Evolutionary conservation across 2,888 invertebrate species (phyloP).

Genomic region (Stenoptilia bipunctidactyla): DNA sequence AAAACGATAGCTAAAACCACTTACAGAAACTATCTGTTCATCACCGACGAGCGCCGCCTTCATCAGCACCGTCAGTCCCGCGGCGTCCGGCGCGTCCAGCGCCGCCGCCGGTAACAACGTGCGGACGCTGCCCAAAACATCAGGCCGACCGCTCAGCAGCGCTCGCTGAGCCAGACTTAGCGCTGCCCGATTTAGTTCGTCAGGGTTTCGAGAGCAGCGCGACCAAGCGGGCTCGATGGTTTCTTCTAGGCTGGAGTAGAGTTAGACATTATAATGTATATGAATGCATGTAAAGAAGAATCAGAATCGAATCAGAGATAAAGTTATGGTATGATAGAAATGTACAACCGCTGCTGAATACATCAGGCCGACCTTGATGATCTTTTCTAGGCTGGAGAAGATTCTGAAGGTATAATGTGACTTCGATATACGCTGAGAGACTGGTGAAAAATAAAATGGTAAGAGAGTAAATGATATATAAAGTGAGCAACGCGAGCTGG

Average conservation of each 20-base stretch:
- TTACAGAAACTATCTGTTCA: conserved; percentile 77
- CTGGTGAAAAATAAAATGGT: too few species aligned
- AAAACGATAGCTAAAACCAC: too few species aligned
- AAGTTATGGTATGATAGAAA: too few species aligned
- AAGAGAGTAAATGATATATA: too few species aligned
- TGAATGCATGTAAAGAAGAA: too few species aligned
- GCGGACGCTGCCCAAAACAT: conserved; percentile 81
- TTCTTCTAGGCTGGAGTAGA: conserved; percentile 71
- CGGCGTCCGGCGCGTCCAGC: conserved; percentile 82
- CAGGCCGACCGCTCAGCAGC: conserved; percentile 82
- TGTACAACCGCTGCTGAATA: too few species aligned
- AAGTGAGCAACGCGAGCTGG: neutral
- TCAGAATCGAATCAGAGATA: too few species aligned
- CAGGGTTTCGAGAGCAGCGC: conserved; percentile 34
- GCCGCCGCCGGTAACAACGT: conserved; percentile 78
- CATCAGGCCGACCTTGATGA: too few species aligned
- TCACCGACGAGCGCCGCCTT: conserved; percentile 85
- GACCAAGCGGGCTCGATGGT: conserved; percentile 60
- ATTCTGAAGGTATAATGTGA: too few species aligned
- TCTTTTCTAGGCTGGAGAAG: too few species aligned
- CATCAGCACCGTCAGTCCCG: conserved; percentile 88
- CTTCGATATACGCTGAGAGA: too few species aligned
- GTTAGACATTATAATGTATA: too few species aligned
- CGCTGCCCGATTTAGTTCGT: conserved; percentile 76
- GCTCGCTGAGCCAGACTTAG: conserved; percentile 85